Conservation (phyloP, 2,113 vertebrate species). For the Perccottus glenii region DNA sequence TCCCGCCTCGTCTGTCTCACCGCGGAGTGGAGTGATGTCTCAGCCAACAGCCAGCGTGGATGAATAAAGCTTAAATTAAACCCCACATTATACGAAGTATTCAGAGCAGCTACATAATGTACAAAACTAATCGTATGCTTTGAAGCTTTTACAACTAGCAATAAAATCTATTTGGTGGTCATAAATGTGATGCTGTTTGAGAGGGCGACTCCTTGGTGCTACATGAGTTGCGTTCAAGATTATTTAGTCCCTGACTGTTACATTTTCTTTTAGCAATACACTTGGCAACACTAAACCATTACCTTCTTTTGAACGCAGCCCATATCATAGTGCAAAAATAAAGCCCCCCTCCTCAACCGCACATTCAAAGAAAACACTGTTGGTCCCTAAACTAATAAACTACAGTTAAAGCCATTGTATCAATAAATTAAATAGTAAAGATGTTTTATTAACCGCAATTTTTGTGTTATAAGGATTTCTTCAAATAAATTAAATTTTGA, state of each 20-base stretch:
- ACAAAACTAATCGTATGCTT: not conserved
- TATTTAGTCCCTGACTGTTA: not conserved
- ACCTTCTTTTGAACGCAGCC: slow-evolving; percentile 52
- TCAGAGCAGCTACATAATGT: slow-evolving; percentile 27
- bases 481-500: not conserved
- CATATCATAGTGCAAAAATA: not conserved
- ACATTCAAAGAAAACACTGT: slow-evolving; percentile 34
- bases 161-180: slow-evolving; percentile 39
- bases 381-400: not conserved
- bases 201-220: slow-evolving; percentile 62
- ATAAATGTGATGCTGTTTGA: slow-evolving; percentile 64
- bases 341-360: not conserved
- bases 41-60: slow-evolving; percentile 51
- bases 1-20: slow-evolving; percentile 62
- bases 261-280: not conserved
- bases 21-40: slow-evolving; percentile 54
- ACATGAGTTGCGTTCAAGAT: slow-evolving; percentile 57
- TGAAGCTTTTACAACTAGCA: slow-evolving; percentile 5
- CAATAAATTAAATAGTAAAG: not conserved
- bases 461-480: no score
- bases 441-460: no score
- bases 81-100: slow-evolving; percentile 36
- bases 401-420: fast-evolving
- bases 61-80: slow-evolving; percentile 27
- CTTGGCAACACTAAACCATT: slow-evolving; percentile 5